Evolutionary conservation across 2,888 invertebrate species (phyloP), one percentile per base, ranked within the genome.

Genomic region (Gastracanthus pulcherrimus): DNA sequence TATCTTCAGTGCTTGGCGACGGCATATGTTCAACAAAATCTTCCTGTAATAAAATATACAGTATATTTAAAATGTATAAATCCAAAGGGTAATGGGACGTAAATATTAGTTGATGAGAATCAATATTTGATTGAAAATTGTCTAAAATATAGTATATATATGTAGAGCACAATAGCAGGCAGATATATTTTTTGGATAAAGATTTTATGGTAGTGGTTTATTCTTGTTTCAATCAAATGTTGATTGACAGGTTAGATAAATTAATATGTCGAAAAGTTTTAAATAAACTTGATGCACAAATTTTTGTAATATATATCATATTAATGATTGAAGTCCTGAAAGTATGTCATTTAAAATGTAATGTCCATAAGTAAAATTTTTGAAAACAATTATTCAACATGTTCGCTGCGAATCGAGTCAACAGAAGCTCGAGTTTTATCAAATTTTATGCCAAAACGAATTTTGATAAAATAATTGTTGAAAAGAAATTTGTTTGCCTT

Each of bases 21-120:
- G 86, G 87, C 7, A 86, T 83, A 13, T 87, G 87, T 55, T 90
- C 90, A 62, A 84, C 76, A 78, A 87, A 90, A 58, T 90, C 90
- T 36, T 89, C 89, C 89, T 90, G 83, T 5, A 86, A 86, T 48
- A 79, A 26, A 81, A n/a, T 31, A 64, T 34, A 48, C 3, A n/a
- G 19, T 64, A 29, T 34, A 77, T 13, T 45, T 45, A 19, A 58
- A 69, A 31, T 69, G 36, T 9, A 3, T 13, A 4, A 45, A n/a
- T 1, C 45, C 5, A 3, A 41, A 11, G n/a, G n/a, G n/a, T 2
- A 45, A 16, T 45, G 5, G 2, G n/a, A n/a, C n/a, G 45, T n/a
- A 45, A 45, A 3, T 16, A 45, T 45, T 45, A 45, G 45, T 45
- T 13, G n/a, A 45, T 5, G n/a, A 45, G n/a, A n/a, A 16, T 45